Evolutionary conservation across 2,113 vertebrate species (phyloP).

Genomic region (Ceyx melanurus): DNA sequence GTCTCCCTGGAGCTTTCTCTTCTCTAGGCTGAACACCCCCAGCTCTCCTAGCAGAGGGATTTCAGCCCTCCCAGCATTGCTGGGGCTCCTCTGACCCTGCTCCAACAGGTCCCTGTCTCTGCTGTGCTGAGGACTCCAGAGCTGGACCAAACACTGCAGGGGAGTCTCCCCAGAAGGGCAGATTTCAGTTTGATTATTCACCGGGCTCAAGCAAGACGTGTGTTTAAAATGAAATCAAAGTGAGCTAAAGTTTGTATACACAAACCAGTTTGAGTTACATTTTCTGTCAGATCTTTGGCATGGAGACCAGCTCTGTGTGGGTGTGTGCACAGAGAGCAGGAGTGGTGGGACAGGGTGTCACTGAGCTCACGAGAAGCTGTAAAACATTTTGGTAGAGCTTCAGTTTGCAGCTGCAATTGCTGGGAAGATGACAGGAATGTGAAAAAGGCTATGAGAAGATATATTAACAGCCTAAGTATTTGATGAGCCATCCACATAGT

Average conservation of each 20-base stretch:
- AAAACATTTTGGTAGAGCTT: not conserved
- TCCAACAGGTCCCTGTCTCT: not conserved
- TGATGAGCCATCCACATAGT: rapidly evolving
- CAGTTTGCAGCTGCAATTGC: not conserved
- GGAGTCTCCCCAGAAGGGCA: not conserved
- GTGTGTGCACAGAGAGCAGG: not conserved
- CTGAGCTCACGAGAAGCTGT: not conserved
- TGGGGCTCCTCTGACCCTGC: not conserved
- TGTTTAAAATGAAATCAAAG: not conserved
- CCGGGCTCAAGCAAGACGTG: rapidly evolving
- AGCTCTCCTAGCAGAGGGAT: not conserved
- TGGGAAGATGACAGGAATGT: not conserved
- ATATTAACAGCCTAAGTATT: not conserved
- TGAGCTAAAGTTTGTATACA: not conserved
- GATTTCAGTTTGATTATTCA: not conserved
- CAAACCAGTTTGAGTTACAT: rapidly evolving
- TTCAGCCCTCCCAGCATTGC: not conserved
- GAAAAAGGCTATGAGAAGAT: not conserved
- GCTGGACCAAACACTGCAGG: not conserved
- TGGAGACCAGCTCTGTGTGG: not conserved
- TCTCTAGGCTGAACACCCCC: not conserved
- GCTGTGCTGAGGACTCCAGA: not conserved
- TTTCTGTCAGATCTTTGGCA: not conserved
- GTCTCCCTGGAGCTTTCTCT: not conserved
- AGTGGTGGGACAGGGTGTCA: not conserved